phyloP scores from a whole-genome alignment of 2,888 invertebrate genomes.

The Julus scanicus region DNA sequence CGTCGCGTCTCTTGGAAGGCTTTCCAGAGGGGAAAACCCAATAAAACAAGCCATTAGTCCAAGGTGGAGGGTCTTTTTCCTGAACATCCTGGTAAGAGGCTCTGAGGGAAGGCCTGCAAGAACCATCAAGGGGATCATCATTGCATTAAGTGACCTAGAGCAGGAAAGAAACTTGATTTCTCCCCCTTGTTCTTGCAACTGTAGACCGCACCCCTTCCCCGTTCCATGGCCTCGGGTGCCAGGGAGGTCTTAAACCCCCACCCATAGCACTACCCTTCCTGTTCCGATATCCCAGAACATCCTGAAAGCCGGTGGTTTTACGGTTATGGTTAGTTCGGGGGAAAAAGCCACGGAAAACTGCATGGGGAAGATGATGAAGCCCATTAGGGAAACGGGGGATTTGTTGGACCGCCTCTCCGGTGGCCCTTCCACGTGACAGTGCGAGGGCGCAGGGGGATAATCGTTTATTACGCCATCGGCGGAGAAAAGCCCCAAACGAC shows the following conservation, averaged over 20 bases:
- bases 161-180: background rate
- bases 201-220: background rate
- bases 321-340: background rate
- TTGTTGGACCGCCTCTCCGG: slow-evolving; percentile 6
- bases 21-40: background rate
- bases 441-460: background rate
- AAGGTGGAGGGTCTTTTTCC: slow-evolving; percentile 22
- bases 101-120: background rate
- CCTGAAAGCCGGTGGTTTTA: slow-evolving; percentile 10
- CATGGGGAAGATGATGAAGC: slow-evolving; percentile 7
- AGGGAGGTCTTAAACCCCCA: background rate
- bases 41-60: slow-evolving; percentile 33
- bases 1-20: background rate
- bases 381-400: slow-evolving; percentile 33
- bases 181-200: slow-evolving; percentile 1
- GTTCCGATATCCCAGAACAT: background rate
- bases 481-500: background rate
- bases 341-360: background rate
- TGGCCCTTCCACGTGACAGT: slow-evolving; percentile 16
- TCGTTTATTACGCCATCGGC: background rate
- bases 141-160: slow-evolving; percentile 13
- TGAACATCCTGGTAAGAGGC: background rate
- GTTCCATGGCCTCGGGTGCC: background rate
- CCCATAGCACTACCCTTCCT: slow-evolving; percentile 17
- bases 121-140: slow-evolving; percentile 8